Conservation (phyloP, 1,140 invertebrate species). For the Heliconius congener region DNA sequence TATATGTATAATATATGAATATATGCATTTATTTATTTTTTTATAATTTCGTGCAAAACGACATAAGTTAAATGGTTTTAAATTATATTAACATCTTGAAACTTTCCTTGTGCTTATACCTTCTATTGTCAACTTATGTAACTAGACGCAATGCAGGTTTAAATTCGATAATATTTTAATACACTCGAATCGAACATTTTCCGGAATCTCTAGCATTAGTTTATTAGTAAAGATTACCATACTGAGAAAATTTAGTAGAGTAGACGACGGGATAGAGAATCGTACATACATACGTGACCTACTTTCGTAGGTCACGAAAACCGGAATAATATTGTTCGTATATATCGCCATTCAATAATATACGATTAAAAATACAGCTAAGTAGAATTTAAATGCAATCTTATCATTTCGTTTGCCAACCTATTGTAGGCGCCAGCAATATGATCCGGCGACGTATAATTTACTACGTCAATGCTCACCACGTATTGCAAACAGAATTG, state of each 20-base stretch:
- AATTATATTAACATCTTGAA: neutral
- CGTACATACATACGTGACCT: neutral
- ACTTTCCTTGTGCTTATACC: neutral
- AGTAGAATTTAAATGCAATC: neutral
- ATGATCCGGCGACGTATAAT: constrained; percentile 20
- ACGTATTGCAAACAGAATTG: neutral
- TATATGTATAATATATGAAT: neutral
- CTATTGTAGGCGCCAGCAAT: constrained; percentile 24
- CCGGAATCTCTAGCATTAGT: neutral
- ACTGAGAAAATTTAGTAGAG: neutral
- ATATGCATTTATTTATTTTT: neutral
- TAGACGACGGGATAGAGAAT: neutral
- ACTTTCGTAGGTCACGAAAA: neutral
- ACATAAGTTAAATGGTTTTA: neutral
- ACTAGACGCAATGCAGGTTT: constrained; percentile 38
- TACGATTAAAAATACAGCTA: neutral
- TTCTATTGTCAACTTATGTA: constrained; percentile 31
- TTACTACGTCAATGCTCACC: constrained; percentile 16
- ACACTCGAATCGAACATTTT: neutral
- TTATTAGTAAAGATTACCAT: neutral
- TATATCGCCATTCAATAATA: neutral
- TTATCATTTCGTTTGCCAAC: constrained; percentile 17
- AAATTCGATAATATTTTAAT: constrained; percentile 13
- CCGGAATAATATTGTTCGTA: neutral
- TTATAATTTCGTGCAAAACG: neutral